Conservation (phyloP, 2,888 invertebrate species). For the Charanyca ferruginea region DNA sequence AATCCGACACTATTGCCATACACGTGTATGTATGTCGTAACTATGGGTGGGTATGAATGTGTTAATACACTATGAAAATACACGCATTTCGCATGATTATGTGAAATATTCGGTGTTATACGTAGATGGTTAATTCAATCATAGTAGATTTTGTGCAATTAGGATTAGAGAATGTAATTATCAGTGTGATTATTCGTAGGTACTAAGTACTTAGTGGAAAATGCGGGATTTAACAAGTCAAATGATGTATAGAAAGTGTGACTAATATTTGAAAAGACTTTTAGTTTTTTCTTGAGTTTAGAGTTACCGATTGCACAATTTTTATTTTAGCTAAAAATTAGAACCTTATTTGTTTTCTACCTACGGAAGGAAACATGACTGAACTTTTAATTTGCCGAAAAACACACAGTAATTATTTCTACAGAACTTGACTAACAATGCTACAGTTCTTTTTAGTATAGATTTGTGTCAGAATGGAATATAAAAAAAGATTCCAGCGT, state of each 20-base stretch:
- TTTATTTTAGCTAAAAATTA: no score
- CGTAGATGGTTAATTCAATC: not conserved
- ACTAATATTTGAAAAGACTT: no score
- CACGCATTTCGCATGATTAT: slow-evolving; percentile 34
- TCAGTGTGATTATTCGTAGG: not conserved
- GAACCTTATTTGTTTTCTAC: not conserved
- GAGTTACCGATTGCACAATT: no score
- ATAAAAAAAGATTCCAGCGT: slow-evolving; percentile 31
- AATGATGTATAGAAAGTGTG: not conserved
- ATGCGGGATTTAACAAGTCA: not conserved
- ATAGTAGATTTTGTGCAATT: not conserved
- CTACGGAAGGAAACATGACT: not conserved
- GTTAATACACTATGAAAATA: slow-evolving; percentile 44
- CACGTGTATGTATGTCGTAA: not conserved
- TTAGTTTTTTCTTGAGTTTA: no score
- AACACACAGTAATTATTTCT: not conserved
- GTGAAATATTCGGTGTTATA: slow-evolving; percentile 32
- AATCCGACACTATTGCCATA: slow-evolving; percentile 17
- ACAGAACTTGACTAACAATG: not conserved
- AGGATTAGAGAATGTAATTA: not conserved
- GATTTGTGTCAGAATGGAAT: slow-evolving; percentile 10
- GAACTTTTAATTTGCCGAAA: not conserved
- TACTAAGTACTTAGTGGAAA: not conserved
- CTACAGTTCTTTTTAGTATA: not conserved
- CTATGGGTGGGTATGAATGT: slow-evolving; percentile 26